Base-by-base conservation (phyloP, 2,113 vertebrate genomes). In the Macheiramphus alcinus region DNA sequence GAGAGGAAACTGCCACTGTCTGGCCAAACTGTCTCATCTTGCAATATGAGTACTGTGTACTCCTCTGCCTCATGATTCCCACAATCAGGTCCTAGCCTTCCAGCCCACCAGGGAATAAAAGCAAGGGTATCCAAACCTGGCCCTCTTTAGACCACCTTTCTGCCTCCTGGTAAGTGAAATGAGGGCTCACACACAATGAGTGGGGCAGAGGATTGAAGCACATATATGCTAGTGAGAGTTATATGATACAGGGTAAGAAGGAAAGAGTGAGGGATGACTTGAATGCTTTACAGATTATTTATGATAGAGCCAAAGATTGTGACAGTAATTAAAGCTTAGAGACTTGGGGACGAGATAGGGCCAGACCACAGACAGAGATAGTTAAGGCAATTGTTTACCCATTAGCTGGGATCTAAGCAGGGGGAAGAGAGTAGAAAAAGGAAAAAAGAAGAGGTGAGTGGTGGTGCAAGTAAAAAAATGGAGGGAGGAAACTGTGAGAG, bases 11-110 rank as follows among this genome's bases (percentile, higher is more conserved):
- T 1, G 0, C 68, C 68, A 11, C 72, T 91, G 95, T 91, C 89
- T 94, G 91, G 95, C 93, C 89, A 93, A 72, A 67, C 68, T 89
- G 68, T 83, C 72, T 93, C 79, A 70, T 92, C 71, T 61, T 91
- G 80, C 67, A 88, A 6, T 53, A 22, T 40, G 15, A 72, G 22
- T 88, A 40, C 58, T 88, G 42, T 27, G 47, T 70, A 74, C 16
- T 91, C 47, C 43, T 86, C 70, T 91, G 85, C 74, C 47, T 71
- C 34, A n/a, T 67, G 72, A 45, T 88, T 67, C 75, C 65, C 63
- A 74, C 86, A 79, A 8, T 26, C 34, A 38, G 82, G 63, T 58
- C 58, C 71, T 75, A 43, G 50, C 50, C 59, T 94, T 52, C 31
- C 72, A 84, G 62, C 16, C 72, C n/a, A 36, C 40, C 61, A 42